Evolutionary conservation across 2,113 vertebrate genomes (phyloP).

Genomic region (human): GRCh38 chr14:33741501-33742000

Average conservation of each 20-base stretch:
- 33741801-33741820: slow-evolving; percentile 22
- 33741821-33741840: neutral
- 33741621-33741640: slow-evolving; percentile 61
- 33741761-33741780: neutral
- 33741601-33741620: slow-evolving; percentile 59
- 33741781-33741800: slow-evolving; percentile 44
- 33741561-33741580: slow-evolving; percentile 67
- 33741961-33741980: too few species aligned
- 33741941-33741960: too few species aligned
- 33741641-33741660: slow-evolving; percentile 23
- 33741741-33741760: slow-evolving; percentile 34
- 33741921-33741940: slow-evolving; percentile 37
- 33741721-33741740: slow-evolving; percentile 55
- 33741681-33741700: slow-evolving; percentile 32
- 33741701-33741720: neutral
- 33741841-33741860: neutral
- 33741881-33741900: neutral
- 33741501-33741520: slow-evolving; percentile 58
- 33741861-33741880: neutral
- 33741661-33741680: slow-evolving; percentile 46
- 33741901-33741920: slow-evolving; percentile 35
- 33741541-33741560: slow-evolving; percentile 46
- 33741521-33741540: slow-evolving; percentile 62
- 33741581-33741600: slow-evolving; percentile 63
- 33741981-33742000: neutral